Evolutionary conservation across 1,140 invertebrate species (phyloP), one percentile per base, ranked within the genome.

Genomic region (Archivesica marissinica): DNA sequence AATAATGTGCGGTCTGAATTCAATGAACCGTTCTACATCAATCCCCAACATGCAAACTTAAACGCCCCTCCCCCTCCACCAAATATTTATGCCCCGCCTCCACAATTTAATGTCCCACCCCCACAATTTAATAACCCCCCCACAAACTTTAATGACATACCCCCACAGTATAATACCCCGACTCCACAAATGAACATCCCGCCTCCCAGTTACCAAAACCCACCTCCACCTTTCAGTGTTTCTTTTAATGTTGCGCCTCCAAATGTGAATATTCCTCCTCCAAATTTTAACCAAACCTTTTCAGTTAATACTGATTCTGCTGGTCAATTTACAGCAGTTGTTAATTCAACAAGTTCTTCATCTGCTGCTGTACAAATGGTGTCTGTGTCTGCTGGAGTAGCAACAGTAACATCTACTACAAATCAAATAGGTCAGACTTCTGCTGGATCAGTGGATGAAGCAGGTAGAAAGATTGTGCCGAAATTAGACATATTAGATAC

Each of bases 401-500:
- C 39, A 44, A 41, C 38, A 72, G 39, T 28, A 47, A 17, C 30
- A 23, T 20, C 28, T 9, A 54, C 28, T 35, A 28, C 2, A 20
- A n/a, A 13, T 23, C 72, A 76, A n/a, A n/a, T n/a, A n/a, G n/a
- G n/a, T n/a, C n/a, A n/a, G n/a, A n/a, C n/a, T n/a, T n/a, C n/a
- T n/a, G n/a, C n/a, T n/a, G n/a, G n/a, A n/a, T n/a, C n/a, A 38
- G n/a, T 7, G 15, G 20, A 2, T 4, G 76, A 17, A n/a, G 41
- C 4, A 2, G 50, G 20, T 17, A 64, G 33, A 47, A 64, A 64
- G 28, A 33, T 64, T 66, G 39, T 64, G n/a, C 56, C 76, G n/a
- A 79, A 66, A 50, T 1, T 61, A 20, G 23, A 39, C 30, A 79
- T 79, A 20, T 50, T 79, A 44, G 76, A 79, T 28, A 79, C 56